These are phyloP conservation scores for Laticauda laticaudata DNA, from an alignment of 2,113 vertebrate species.

Conservation along the genomic window DNA sequence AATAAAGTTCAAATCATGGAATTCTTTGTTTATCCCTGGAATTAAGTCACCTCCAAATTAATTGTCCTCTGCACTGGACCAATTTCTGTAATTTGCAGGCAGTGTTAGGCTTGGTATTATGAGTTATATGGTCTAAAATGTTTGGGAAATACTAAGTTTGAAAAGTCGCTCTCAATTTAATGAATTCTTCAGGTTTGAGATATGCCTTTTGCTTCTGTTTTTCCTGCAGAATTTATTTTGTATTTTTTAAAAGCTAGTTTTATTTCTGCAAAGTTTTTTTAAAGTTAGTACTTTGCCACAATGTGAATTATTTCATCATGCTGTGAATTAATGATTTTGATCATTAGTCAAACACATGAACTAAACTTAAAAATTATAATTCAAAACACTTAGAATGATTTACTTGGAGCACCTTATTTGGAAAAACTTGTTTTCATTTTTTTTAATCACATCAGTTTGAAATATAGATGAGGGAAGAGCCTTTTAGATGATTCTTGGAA, in stretches of 20 bases:
- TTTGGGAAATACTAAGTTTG: not conserved
- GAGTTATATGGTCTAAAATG: not conserved
- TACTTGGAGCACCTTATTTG: slow-evolving; percentile 42
- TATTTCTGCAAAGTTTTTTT: not conserved
- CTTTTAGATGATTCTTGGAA: slow-evolving; percentile 38
- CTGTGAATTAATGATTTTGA: slow-evolving; percentile 51
- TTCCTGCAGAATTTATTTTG: not conserved
- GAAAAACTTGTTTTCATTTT: slow-evolving; percentile 25
- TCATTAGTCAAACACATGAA: slow-evolving; percentile 47
- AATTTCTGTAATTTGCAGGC: not conserved
- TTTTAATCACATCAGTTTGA: slow-evolving; percentile 42
- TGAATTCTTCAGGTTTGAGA: slow-evolving; percentile 13
- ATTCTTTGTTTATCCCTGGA: slow-evolving; percentile 24
- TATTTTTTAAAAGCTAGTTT: not conserved
- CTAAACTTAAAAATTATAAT: slow-evolving; percentile 57
- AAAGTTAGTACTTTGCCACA: not conserved
- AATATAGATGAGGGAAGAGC: slow-evolving; percentile 53
- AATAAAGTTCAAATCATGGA: not conserved
- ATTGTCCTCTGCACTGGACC: not conserved
- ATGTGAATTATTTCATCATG: not conserved
- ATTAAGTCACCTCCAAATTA: not conserved
- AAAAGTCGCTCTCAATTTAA: not conserved
- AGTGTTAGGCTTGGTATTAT: not conserved
- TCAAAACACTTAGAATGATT: slow-evolving; percentile 56
- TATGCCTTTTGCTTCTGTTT: slow-evolving; percentile 23